Evolutionary conservation across 2,113 vertebrate genomes (phyloP), one percentile per base, ranked within the genome.

Genomic region (Pogona vitticeps): DNA sequence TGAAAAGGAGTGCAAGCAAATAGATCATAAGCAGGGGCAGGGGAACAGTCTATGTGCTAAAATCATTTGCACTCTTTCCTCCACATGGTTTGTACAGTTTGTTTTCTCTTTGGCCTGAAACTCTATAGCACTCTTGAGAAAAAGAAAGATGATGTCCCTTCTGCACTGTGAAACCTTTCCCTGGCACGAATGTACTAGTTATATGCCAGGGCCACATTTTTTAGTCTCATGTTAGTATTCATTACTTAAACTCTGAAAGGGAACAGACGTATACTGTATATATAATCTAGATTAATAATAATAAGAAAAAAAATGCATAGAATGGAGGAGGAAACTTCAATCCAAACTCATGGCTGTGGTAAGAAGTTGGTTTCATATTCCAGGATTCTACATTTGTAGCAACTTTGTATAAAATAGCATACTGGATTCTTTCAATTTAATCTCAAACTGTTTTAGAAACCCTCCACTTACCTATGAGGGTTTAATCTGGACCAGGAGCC

Each of bases 191-290:
- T 56, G 46, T 71, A 42, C 58, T 65, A 82, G 52, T 82, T 87
- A 81, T 86, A 87, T 87, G 78, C 79, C 79, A 82, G 59, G 70
- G 59, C 70, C 18, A 87, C 79, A 82, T 87, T 82, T 87, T 75
- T 87, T 59, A 75, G 70, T 31, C 85, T 82, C 38, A 56, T 21
- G n/a, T 81, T 75, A 81, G 59, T 73, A 52, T 87, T 75, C 78
- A 82, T 67, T 82, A 56, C 38, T 75, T 81, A 52, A 59, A 75
- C 75, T 80, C 70, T 65, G 31, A 81, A 81, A 42, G 70, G 73
- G n/a, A 86, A 80, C 71, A 86, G 85, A 73, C 78, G 70, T 86
- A 81, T 73, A 65, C 83, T 84, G 83, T 84, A 67, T 84, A 84
- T 83, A 58, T 81, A 81, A 81, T 81, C 70, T 75, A 80, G 68